Evolutionary conservation across 64 coral and sea anemone genomes (phyloP).

Genomic region (Montipora cactus): DNA sequence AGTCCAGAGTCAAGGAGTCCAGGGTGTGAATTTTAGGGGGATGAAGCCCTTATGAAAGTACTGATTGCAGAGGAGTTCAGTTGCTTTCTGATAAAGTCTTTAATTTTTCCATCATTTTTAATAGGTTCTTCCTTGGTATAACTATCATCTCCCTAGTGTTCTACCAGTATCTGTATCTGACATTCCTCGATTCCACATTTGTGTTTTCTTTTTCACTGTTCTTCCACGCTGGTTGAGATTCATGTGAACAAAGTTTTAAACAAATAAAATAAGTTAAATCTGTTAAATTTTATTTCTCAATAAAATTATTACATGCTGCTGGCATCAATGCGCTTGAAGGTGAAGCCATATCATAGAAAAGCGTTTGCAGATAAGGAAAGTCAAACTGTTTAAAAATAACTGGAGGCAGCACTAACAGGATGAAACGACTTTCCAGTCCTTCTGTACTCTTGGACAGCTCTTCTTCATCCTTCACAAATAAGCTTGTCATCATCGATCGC

Average conservation of each 20-base stretch:
- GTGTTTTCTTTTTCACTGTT: background rate
- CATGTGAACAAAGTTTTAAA: background rate
- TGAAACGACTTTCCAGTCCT: background rate
- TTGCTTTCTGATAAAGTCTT: background rate
- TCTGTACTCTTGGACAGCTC: background rate
- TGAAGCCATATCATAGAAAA: too few relatives aligned
- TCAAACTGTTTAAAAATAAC: background rate
- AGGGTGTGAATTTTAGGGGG: too few relatives aligned
- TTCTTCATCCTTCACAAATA: too few relatives aligned
- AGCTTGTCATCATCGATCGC: too few relatives aligned
- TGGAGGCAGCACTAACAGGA: background rate
- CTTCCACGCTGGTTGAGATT: background rate
- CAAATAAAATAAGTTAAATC: too few relatives aligned
- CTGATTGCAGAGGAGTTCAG: background rate
- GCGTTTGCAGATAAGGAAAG: background rate
- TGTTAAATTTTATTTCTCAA: background rate
- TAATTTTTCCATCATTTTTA: background rate
- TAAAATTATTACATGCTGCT: background rate
- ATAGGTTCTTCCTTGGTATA: background rate
- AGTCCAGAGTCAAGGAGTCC: background rate
- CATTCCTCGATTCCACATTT: background rate
- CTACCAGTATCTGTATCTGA: background rate
- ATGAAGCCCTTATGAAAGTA: background rate
- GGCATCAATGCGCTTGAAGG: too few relatives aligned
- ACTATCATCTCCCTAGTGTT: background rate